Evolutionary conservation across 2,113 vertebrate genomes (phyloP).

Genomic region (Grus americana): DNA sequence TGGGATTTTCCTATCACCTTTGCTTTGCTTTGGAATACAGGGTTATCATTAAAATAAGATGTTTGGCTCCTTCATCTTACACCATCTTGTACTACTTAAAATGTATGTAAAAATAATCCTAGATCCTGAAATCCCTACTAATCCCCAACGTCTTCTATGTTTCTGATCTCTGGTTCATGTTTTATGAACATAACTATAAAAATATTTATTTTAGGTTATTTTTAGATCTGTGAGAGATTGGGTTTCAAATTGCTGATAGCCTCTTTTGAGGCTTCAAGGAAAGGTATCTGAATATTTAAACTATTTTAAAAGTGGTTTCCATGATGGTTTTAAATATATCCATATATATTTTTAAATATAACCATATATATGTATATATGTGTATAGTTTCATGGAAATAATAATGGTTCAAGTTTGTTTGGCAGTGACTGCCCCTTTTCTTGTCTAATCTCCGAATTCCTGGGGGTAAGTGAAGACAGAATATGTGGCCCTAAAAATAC

Average conservation of each 20-base stretch:
- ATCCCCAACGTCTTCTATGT: neutral
- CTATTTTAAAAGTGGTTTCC: neutral
- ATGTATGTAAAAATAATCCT: conserved; percentile 23
- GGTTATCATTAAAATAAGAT: conserved; percentile 42
- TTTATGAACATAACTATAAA: conserved; percentile 40
- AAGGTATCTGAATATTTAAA: neutral
- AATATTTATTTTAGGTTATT: neutral
- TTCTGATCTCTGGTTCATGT: conserved; percentile 39
- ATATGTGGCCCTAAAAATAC: neutral
- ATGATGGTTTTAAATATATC: neutral
- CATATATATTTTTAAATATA: neutral
- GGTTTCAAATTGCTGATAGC: neutral
- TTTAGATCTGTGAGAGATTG: neutral
- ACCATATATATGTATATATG: neutral
- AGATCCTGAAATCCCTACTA: conserved; percentile 6
- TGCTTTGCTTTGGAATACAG: conserved; percentile 24
- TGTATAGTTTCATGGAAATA: neutral
- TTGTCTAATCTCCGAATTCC: neutral
- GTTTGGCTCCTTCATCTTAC: conserved; percentile 39
- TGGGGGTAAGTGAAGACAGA: neutral
- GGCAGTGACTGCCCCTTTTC: neutral
- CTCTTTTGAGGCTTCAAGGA: neutral
- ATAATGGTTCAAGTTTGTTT: neutral
- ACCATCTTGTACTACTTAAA: conserved; percentile 45
- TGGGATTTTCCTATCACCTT: conserved; percentile 13